These are phyloP conservation scores for Pseudococcus longispinus DNA, from an alignment of 2,888 invertebrate genomes.

Conservation along the genomic window DNA sequence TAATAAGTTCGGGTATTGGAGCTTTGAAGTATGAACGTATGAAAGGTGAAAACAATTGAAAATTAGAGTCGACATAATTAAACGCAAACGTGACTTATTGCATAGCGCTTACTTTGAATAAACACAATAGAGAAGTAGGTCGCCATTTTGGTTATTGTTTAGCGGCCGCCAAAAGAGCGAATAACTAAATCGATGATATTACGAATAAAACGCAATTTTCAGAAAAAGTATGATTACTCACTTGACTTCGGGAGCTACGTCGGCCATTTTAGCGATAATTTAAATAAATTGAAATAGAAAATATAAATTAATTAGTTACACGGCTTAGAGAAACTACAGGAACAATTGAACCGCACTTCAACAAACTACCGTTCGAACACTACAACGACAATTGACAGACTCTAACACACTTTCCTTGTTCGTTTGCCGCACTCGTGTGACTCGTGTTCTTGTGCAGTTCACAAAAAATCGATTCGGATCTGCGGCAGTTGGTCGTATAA, in stretches of 20 bases:
- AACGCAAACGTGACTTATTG: conserved; percentile 2
- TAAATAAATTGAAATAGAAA: neutral
- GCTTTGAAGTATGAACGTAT: neutral
- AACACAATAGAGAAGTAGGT: conserved; percentile 47
- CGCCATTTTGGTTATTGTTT: conserved; percentile 51
- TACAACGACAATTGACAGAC: conserved; percentile 29
- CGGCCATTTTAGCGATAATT: conserved; percentile 53
- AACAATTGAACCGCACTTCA: neutral
- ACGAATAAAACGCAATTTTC: neutral
- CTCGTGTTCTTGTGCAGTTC: conserved; percentile 25
- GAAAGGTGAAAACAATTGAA: neutral
- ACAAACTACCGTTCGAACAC: neutral
- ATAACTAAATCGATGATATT: neutral
- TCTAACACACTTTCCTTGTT: conserved; percentile 35
- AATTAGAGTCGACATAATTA: neutral
- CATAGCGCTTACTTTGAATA: neutral
- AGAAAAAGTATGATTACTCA: neutral
- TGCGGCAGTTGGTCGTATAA: neutral
- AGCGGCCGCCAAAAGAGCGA: conserved; percentile 53
- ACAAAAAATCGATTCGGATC: conserved; percentile 10
- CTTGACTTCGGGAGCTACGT: conserved; percentile 52
- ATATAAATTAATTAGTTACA: neutral
- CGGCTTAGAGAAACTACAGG: neutral
- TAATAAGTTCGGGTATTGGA: neutral
- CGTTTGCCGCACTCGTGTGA: conserved; percentile 35